Evolutionary conservation across 1,140 invertebrate species (phyloP), one percentile per base, ranked within the genome.

Genomic region (Ostrea denselamellosa): DNA sequence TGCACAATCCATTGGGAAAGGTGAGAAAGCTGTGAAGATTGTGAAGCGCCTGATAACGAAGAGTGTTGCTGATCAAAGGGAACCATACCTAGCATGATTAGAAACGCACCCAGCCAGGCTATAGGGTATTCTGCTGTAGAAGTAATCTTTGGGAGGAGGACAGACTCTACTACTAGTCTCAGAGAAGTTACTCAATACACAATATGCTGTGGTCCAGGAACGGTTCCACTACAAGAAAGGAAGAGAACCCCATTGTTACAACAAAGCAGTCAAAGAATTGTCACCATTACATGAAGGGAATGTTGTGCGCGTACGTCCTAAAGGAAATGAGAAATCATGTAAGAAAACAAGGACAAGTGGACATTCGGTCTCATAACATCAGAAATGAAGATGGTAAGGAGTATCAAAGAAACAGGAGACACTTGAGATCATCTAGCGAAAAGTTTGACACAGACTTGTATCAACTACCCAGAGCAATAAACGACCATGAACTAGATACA

Each of bases 61-160:
- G 77, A 77, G 71, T 17, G 56, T 34, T 25, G 44, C 90, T 17
- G 85, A 85, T 12, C 62, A 68, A 8, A 58, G 56, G 54, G 92
- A 92, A 83, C 85, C 83, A n/a, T 90, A 88, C 82, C 68, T 90
- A 17, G 88, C 86, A 68, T 81, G 89, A 51, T 54, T 92, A 86
- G 87, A 53, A 90, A 90, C 44, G 88, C 89, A 19, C 87, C 87
- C 2, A 65, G 68, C 2, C 71, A 86, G 86, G 81, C 25, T 54
- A 65, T 88, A 0, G 44, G 52, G 9, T 83, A 25, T 52, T 87
- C 86, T 25, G n/a, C 86, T 25, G 53, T 53, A 25, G 77, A 83
- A 22, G 54, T 25, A n/a, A 17, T 87, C 7, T 58, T 83, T 34
- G 81, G 56, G 17, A 10, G 86, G 14, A 56, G 86, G 4, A 82